Evolutionary conservation across 2,113 vertebrate genomes (phyloP).

Genomic region (Myiopsitta monachus): DNA sequence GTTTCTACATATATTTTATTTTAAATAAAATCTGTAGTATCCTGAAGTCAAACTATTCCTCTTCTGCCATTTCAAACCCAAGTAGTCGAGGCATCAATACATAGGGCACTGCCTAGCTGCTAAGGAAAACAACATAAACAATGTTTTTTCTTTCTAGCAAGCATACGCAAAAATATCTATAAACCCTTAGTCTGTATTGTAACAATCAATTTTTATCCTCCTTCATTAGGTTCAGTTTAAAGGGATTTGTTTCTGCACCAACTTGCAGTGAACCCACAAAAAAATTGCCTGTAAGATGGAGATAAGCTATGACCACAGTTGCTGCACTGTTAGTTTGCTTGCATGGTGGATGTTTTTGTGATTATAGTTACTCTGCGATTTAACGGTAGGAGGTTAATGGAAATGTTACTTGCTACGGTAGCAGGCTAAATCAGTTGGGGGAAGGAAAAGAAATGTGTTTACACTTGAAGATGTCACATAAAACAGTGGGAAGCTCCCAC

Average conservation of each 20-base stretch:
- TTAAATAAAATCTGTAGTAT: background rate
- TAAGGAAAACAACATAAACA: background rate
- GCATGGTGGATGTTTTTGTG: conserved; percentile 69
- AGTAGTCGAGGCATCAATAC: background rate
- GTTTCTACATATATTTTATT: background rate
- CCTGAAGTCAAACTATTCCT: background rate
- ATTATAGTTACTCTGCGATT: conserved; percentile 76
- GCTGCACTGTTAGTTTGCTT: conserved; percentile 73
- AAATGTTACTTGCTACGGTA: conserved; percentile 71
- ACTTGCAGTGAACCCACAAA: background rate
- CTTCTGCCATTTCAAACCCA: background rate
- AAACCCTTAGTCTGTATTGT: background rate
- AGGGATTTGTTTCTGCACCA: conserved; percentile 55
- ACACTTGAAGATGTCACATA: conserved; percentile 78
- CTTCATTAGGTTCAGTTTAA: conserved; percentile 56
- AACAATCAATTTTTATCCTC: background rate
- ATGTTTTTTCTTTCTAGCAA: background rate
- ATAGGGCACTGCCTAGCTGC: background rate
- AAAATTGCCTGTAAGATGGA: conserved; percentile 43
- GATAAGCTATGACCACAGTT: conserved; percentile 69
- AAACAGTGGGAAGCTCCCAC: conserved; percentile 74
- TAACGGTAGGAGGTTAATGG: conserved; percentile 83
- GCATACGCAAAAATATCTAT: background rate
- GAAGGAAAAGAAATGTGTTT: conserved; percentile 80
- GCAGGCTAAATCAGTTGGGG: conserved; percentile 70